phyloP scores from a whole-genome alignment of 2,888 invertebrate species.

The Macroteleia sp. region DNA sequence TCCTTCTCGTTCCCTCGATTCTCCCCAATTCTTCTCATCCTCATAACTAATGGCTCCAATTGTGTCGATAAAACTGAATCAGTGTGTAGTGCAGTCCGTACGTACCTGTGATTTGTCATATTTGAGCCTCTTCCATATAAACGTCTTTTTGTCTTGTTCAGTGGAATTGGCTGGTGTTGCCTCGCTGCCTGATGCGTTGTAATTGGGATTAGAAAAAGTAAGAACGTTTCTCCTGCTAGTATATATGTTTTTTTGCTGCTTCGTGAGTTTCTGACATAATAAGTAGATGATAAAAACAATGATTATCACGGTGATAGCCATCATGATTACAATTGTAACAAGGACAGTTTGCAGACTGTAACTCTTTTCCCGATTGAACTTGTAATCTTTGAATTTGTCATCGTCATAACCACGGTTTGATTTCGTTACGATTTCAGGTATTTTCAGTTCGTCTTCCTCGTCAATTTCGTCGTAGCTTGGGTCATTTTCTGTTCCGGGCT shows the following conservation, averaged over 20 bases:
- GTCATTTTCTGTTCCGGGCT: constrained; percentile 77
- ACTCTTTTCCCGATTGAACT: constrained; percentile 77
- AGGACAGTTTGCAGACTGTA: constrained; percentile 83
- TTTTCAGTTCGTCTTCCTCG: constrained; percentile 73
- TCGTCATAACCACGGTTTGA: constrained; percentile 70
- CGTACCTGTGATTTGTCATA: constrained; percentile 91
- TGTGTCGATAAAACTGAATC: constrained; percentile 12
- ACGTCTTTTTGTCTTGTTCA: constrained; percentile 85
- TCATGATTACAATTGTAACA: constrained; percentile 82
- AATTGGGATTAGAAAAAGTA: constrained; percentile 96
- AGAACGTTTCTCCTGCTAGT: constrained; percentile 89
- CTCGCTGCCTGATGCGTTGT: constrained; percentile 87
- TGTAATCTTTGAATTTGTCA: constrained; percentile 78
- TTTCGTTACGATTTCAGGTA: constrained; percentile 67
- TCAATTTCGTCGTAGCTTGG: constrained; percentile 79
- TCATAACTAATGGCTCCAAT: constrained; percentile 17
- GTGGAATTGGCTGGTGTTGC: constrained; percentile 79
- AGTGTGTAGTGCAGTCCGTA: constrained; percentile 31
- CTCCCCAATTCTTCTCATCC: constrained; percentile 28
- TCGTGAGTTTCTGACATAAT: constrained; percentile 84
- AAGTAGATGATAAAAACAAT: constrained; percentile 77
- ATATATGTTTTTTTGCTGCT: constrained; percentile 85
- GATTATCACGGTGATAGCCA: constrained; percentile 80
- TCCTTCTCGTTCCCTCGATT: too few species aligned
- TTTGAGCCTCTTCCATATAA: constrained; percentile 90